phyloP scores from a whole-genome alignment of 2,113 vertebrate species.

The Cavia aperea region DNA sequence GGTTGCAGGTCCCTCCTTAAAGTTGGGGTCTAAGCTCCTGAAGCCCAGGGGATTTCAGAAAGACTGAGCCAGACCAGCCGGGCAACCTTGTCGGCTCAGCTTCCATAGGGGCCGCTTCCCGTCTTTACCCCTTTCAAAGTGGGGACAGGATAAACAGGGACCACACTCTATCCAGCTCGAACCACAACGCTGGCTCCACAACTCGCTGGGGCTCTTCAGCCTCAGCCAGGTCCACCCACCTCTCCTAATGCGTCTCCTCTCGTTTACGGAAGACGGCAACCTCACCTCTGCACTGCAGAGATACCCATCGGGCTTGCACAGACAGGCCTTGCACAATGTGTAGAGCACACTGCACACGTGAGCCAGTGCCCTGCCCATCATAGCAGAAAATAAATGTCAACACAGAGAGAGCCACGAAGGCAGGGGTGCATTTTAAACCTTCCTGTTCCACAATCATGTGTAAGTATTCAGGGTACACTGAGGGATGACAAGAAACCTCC shows the following conservation, averaged over 20 bases:
- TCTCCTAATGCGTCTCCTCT: not conserved
- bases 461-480: not conserved
- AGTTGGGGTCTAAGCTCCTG: not conserved
- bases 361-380: rapidly evolving
- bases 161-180: rapidly evolving
- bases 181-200: rapidly evolving
- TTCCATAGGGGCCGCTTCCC: not conserved
- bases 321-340: not conserved
- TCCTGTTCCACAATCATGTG: not conserved
- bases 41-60: not conserved
- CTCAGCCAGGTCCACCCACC: not conserved
- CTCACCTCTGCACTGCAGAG: not conserved
- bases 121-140: not conserved
- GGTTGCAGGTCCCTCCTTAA: not conserved
- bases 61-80: not conserved
- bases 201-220: not conserved
- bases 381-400: not conserved
- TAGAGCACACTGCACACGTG: rapidly evolving
- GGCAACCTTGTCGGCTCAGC: not conserved
- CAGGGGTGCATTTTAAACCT: not conserved
- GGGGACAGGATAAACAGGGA: rapidly evolving
- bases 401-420: not conserved
- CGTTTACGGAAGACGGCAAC: not conserved
- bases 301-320: rapidly evolving
- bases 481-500: not conserved